These are phyloP conservation scores for Pachyrhynchus sulphureomaculatus DNA, from an alignment of 1,140 invertebrate species.

Conservation along the genomic window DNA sequence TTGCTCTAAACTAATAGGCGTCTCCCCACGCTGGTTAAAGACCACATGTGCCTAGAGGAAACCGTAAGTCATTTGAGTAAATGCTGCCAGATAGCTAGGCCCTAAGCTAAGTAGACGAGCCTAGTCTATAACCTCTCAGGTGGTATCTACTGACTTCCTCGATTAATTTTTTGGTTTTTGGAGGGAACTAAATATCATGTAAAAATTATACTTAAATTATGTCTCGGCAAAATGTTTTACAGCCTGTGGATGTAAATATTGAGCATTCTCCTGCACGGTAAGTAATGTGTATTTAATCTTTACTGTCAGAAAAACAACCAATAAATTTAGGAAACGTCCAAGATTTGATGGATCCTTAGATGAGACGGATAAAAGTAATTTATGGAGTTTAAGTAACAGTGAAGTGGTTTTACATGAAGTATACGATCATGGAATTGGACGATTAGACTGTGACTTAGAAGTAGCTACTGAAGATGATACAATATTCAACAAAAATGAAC, in stretches of 20 bases:
- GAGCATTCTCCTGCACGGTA: conserved; percentile 38
- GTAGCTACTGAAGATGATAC: conserved; percentile 33
- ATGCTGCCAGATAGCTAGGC: too few species aligned
- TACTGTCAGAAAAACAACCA: background rate
- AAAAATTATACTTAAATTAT: conserved; percentile 21
- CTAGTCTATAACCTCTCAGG: too few species aligned
- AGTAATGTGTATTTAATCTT: background rate
- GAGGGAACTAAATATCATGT: conserved; percentile 9
- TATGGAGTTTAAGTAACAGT: conserved; percentile 40
- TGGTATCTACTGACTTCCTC: too few species aligned
- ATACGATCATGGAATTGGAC: conserved; percentile 40
- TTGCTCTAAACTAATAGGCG: too few species aligned
- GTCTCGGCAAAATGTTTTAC: conserved; percentile 34
- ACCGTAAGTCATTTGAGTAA: too few species aligned
- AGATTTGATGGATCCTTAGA: conserved; percentile 32
- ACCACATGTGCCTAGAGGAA: too few species aligned
- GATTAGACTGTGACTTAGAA: conserved; percentile 39
- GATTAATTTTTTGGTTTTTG: conserved; percentile 11
- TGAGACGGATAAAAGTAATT: conserved; percentile 13
- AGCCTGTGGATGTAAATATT: conserved; percentile 37
- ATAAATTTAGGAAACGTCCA: conserved; percentile 36
- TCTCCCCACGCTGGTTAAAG: too few species aligned
- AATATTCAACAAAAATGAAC: conserved; percentile 34
- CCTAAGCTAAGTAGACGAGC: too few species aligned
- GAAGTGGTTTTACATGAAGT: conserved; percentile 39